Base-by-base conservation (phyloP, 1,140 invertebrate species). In the Aradophagus sp. region DNA sequence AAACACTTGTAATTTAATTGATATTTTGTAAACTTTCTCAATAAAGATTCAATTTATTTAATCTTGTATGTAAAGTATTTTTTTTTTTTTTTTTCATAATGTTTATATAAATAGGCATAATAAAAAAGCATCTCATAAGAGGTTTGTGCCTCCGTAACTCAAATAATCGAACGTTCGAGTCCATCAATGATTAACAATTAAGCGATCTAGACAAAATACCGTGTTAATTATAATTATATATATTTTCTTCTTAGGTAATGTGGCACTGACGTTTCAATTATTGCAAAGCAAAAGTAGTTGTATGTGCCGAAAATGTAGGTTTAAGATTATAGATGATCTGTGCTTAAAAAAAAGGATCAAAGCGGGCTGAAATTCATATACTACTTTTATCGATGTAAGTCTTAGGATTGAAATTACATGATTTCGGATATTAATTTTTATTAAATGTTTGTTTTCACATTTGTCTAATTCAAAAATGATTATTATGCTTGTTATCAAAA, bases 211-310 rank as follows among this genome's bases (percentile, higher is more conserved):
- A 53, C 41, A 13, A 55, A 53, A 47, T 55, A 53, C n/a, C 41
- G 39, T 53, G 59, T 53, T 63, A 63, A 63, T 53, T 63, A 53
- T 63, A 45, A 45, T 63, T 50, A 50, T 63, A 58, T 38, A 55
- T 62, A 53, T 53, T 63, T 63, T 53, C 39, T 63, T 63, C 27
- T 31, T 45, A 63, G 47, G 5, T 53, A 29, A 63, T 31, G 13
- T 26, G 31, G 31, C 47, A 53, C 47, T 29, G 16, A 31, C 7
- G 58, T 52, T 44, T 36, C 48, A 52, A 63, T 42, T 52, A 62
- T 35, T 35, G 31, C 31, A 44, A 29, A 48, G 36, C 20, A 45
- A 44, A 39, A 38, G 11, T 45, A 63, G 47, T 26, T 55, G 34
- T 53, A 53, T 31, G 48, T 34, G 41, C 38, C 41, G 39, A 47